phyloP scores from a whole-genome alignment of 2,113 vertebrate species.

The Pollachius pollachius region DNA sequence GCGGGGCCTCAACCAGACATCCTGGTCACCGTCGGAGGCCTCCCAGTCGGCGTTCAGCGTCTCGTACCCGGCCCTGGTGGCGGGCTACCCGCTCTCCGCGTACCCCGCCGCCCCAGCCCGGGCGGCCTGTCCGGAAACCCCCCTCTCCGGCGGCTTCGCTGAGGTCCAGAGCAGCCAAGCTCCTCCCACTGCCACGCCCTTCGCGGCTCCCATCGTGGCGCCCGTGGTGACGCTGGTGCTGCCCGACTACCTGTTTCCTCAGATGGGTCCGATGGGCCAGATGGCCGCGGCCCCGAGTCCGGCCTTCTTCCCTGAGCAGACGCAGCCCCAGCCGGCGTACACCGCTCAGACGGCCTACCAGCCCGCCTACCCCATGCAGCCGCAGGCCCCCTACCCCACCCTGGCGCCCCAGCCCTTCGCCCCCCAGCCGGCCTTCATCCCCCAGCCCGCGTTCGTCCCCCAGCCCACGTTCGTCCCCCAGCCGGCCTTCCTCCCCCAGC shows the following conservation, averaged over 20 bases:
- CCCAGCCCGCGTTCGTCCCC: slow-evolving; percentile 52
- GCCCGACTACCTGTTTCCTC: slow-evolving; percentile 80
- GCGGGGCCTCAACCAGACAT: slow-evolving; percentile 80
- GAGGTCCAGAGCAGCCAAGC: slow-evolving; percentile 66
- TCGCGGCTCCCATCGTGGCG: slow-evolving; percentile 77
- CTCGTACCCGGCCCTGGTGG: slow-evolving; percentile 80
- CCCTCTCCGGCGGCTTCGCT: slow-evolving; percentile 61
- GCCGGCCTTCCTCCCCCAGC: slow-evolving; percentile 57
- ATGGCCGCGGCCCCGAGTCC: slow-evolving; percentile 62
- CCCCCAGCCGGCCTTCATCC: slow-evolving; percentile 25
- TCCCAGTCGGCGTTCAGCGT: slow-evolving; percentile 80
- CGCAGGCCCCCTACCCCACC: slow-evolving; percentile 28
- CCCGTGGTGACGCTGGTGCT: slow-evolving; percentile 85
- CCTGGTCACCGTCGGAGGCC: slow-evolving; percentile 85
- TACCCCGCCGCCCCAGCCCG: slow-evolving; percentile 75
- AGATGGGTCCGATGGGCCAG: slow-evolving; percentile 43
- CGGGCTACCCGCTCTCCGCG: slow-evolving; percentile 74
- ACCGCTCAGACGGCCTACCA: slow-evolving; percentile 45
- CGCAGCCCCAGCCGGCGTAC: slow-evolving; percentile 52
- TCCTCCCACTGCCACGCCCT: slow-evolving; percentile 61
- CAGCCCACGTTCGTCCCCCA: slow-evolving; percentile 59
- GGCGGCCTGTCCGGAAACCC: slow-evolving; percentile 57
- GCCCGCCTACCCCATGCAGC: slow-evolving; percentile 58
- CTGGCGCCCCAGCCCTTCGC: slow-evolving; percentile 56
- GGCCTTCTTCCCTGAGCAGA: slow-evolving; percentile 70